Evolutionary conservation across 2,888 invertebrate genomes (phyloP).

Genomic region (Malacosoma neustria): DNA sequence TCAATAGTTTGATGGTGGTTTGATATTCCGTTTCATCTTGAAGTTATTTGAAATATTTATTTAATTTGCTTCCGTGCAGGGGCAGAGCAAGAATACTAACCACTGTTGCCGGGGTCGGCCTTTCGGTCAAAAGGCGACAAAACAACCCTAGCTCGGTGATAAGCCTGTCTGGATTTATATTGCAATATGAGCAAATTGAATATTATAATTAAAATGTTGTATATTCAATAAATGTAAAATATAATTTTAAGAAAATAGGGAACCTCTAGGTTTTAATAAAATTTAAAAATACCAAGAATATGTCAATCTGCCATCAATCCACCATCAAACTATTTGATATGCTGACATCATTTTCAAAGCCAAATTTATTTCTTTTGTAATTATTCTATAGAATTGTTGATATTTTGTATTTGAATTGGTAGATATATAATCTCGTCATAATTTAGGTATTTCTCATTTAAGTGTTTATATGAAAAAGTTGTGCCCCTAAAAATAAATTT

Average conservation of each 20-base stretch:
- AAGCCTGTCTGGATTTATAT: too few species aligned
- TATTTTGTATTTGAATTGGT: background rate
- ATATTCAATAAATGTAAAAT: too few species aligned
- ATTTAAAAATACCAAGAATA: background rate
- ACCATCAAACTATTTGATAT: background rate
- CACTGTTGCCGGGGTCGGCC: too few species aligned
- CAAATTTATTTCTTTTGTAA: background rate
- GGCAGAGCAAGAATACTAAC: too few species aligned
- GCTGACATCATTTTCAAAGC: background rate
- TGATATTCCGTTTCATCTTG: background rate
- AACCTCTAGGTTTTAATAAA: background rate
- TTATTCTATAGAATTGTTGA: background rate
- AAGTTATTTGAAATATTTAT: constrained; percentile 1
- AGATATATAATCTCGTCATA: background rate
- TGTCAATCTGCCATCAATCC: background rate
- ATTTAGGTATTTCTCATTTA: background rate
- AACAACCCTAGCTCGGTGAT: too few species aligned
- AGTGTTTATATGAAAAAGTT: background rate
- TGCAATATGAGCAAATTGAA: too few species aligned
- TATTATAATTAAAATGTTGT: constrained; percentile 1
- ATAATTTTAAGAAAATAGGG: background rate
- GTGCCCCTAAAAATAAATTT: background rate
- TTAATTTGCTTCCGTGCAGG: too few species aligned
- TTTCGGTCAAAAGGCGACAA: too few species aligned
- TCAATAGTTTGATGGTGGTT: constrained; percentile 10